Evolutionary conservation across 2,797 vertebrate species (phyloP).

Genomic region (Sarcophilus harrisii): DNA sequence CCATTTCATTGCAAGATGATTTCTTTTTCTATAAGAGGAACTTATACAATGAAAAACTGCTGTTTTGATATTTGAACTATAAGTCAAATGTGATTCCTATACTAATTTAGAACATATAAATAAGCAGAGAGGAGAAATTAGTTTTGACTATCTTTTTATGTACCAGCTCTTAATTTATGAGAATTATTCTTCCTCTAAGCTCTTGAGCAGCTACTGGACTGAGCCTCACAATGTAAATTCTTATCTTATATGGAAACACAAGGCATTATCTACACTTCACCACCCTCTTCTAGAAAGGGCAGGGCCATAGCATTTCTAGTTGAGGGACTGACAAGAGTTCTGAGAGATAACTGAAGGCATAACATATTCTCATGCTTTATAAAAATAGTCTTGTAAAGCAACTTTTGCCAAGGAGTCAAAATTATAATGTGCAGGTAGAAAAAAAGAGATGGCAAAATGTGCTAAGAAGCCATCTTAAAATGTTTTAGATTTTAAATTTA

Average conservation of each 20-base stretch:
- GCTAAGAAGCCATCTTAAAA: background rate
- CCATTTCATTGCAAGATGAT: background rate
- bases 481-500: background rate
- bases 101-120: background rate
- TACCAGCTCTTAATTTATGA: constrained; percentile 16
- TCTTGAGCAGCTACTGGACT: constrained; percentile 1
- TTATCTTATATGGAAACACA: constrained; percentile 63
- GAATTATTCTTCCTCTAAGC: constrained; percentile 18
- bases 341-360: constrained; percentile 70
- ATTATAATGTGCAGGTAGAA: background rate
- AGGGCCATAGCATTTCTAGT: constrained; percentile 53
- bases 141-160: constrained; percentile 14
- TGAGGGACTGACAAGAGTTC: constrained; percentile 68
- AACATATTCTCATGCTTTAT: constrained; percentile 61
- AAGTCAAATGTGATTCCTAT: background rate
- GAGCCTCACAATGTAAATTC: constrained; percentile 59
- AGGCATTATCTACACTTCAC: constrained; percentile 65
- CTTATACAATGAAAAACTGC: background rate
- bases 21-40: background rate
- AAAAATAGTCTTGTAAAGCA: constrained; percentile 69
- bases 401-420: constrained; percentile 24
- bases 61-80: constrained; percentile 1
- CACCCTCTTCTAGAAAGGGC: constrained; percentile 61
- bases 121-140: background rate
- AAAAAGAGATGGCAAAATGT: background rate